Evolutionary conservation across 2,888 invertebrate species (phyloP).

Genomic region (Heteropelma amictum): DNA sequence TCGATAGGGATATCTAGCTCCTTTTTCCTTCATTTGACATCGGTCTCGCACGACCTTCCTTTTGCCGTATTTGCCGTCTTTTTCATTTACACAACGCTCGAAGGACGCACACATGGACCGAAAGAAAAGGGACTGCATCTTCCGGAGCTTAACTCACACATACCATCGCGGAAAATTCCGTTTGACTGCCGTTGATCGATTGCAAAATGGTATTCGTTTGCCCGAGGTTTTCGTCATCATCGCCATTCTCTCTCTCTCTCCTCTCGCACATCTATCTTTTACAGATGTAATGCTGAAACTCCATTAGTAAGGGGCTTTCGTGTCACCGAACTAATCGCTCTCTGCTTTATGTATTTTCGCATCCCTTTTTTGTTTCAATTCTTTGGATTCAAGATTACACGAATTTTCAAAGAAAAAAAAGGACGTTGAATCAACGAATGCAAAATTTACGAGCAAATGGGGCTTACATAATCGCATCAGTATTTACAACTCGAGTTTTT

Average conservation of each 20-base stretch:
- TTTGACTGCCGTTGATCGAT: constrained; percentile 69
- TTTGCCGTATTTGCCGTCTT: constrained; percentile 9
- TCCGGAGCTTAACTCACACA: constrained; percentile 36
- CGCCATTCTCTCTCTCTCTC: background rate
- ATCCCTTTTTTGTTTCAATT: too few species aligned
- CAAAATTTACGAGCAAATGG: too few species aligned
- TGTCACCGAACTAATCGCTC: too few species aligned
- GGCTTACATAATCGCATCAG: too few species aligned
- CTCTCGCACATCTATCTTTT: background rate
- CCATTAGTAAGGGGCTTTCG: too few species aligned
- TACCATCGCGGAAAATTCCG: constrained; percentile 54
- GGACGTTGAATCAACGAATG: too few species aligned
- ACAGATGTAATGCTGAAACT: constrained; percentile 45
- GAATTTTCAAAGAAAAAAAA: too few species aligned
- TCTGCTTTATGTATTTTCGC: too few species aligned
- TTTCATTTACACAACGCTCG: constrained; percentile 29
- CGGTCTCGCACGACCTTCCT: background rate
- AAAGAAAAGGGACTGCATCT: constrained; percentile 11
- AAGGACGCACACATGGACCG: background rate
- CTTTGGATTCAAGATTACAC: too few species aligned
- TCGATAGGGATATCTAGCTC: constrained; percentile 38
- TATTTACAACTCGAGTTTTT: too few species aligned
- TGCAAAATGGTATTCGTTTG: constrained; percentile 61
- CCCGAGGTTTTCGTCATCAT: background rate
- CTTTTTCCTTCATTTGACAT: background rate